Percentiles rank a stretch among this genome's conserved stretches.
phyloP scores from a whole-genome alignment of 2,888 invertebrate species.

The Desoria tigrina region DNA sequence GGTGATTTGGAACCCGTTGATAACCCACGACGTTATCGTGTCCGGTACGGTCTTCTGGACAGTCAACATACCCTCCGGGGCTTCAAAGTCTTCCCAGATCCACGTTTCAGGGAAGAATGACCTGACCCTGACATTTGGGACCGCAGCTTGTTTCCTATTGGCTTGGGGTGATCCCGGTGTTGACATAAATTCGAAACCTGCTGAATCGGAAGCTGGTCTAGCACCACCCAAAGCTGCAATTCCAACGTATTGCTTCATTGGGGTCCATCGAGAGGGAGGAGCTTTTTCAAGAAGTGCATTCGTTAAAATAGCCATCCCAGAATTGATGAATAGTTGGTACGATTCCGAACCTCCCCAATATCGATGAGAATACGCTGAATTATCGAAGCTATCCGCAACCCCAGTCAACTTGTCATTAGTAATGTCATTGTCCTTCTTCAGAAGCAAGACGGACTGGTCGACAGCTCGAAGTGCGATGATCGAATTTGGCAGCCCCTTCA shows the following conservation, averaged over 20 bases:
- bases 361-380: slow-evolving; percentile 7
- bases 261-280: too few species aligned
- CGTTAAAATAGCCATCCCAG: slow-evolving; percentile 32
- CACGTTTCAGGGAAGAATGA: slow-evolving; percentile 46
- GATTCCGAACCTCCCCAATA: slow-evolving; percentile 38
- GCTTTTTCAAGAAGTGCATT: slow-evolving; percentile 30
- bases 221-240: neutral
- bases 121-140: slow-evolving; percentile 9
- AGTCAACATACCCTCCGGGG: slow-evolving; percentile 14
- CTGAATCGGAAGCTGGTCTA: neutral
- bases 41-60: slow-evolving; percentile 71
- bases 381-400: slow-evolving; percentile 63
- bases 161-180: too few species aligned
- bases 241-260: too few species aligned
- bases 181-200: too few species aligned
- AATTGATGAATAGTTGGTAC: slow-evolving; percentile 36
- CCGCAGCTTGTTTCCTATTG: too few species aligned
- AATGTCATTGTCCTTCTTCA: slow-evolving; percentile 73
- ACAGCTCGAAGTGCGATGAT: slow-evolving; percentile 83
- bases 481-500: slow-evolving; percentile 80
- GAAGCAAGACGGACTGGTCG: slow-evolving; percentile 75
- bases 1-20: slow-evolving; percentile 75
- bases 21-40: slow-evolving; percentile 79
- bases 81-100: slow-evolving; percentile 43
- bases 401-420: slow-evolving; percentile 63